Base-by-base conservation (phyloP, 2,797 vertebrate genomes). In the Chelmon rostratus region DNA sequence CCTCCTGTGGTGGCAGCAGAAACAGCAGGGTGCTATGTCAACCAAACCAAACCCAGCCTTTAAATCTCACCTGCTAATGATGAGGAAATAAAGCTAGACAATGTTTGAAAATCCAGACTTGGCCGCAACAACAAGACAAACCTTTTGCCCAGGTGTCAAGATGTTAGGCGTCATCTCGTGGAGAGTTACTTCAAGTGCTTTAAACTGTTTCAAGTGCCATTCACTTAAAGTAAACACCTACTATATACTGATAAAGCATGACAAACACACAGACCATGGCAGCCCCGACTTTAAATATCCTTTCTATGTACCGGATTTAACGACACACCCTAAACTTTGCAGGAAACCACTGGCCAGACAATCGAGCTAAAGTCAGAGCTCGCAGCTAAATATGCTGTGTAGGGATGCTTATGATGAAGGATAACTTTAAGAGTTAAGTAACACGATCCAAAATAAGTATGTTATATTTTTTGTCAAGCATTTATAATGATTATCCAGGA, bases 271-370 rank as follows among this genome's bases (percentile, higher is more conserved):
- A n/a, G 9, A 42, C 33, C 2, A 38, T 16, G 35, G 33, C 25
- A 71, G 70, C 53, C 42, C 62, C 9, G 71, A 73, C 38, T 50
- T 79, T 76, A 84, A 67, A 86, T 71, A 89, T 92, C 90, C 89
- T 86, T 78, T 76, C 57, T 28, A 40, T 74, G 58, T 64, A 42
- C 86, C 79, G 83, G 86, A 89, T 88, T 40, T 38, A 79, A 66
- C 18, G 82, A 66, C 92, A 92, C 90, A 63, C 92, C 91, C 86
- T 75, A 33, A 85, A 68, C 40, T 46, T 18, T 54, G 54, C 21
- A 81, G 70, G 33, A 86, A 82, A 74, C 49, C 37, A 35, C 47
- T 6, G n/a, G 23, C n/a, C 13, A 71, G 58, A 82, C 79, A 84
- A 76, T 10, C 21, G 6, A 64, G 75, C 15, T 58, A 52, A 61